Evolutionary conservation across 2,113 vertebrate species (phyloP), one percentile per base, ranked within the genome.

Genomic region (Albula glossodonta): DNA sequence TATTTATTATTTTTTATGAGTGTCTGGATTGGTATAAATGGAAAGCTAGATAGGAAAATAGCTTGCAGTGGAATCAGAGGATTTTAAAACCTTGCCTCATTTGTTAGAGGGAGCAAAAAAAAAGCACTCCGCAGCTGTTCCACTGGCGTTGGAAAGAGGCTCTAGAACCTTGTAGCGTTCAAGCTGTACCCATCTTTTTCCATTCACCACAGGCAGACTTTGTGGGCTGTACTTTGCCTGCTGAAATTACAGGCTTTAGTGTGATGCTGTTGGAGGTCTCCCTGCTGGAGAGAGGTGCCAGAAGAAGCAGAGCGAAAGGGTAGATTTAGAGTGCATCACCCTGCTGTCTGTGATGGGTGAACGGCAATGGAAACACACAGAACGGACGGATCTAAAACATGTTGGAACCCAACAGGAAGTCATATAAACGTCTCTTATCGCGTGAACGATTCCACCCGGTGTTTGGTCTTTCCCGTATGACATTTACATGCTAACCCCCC

Each of bases 391-490:
- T 8, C 4, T 52, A 83, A 83, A 83, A 78, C 1, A n/a, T 82
- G 50, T 50, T 41, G 51, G 80, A 77, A 22, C n/a, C 66, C 31
- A 48, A 82, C 19, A 74, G 57, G 49, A 82, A 41, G 80, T 83
- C 78, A 10, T 85, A 51, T 48, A 51, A 81, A 60, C 41, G 51
- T 80, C 25, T 80, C 17, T 7, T 5, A 49, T n/a, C 9, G 51
- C 22, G 19, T 60, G 17, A 81, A 81, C 50, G 48, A 15, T 25
- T 17, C 52, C 11, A 9, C 51, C 60, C 41, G 70, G n/a, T 57
- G 63, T 77, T 78, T 15, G 17, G 63, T 31, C 66, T 83, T 78
- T 86, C 85, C 80, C 74, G 48, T 80, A 51, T 51, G 57, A 13
- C 51, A 70, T 78, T 77, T 17, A 50, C 11, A 19, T 5, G 15